phyloP scores from a whole-genome alignment of 2,888 invertebrate genomes.

The Xylota sylvarum region DNA sequence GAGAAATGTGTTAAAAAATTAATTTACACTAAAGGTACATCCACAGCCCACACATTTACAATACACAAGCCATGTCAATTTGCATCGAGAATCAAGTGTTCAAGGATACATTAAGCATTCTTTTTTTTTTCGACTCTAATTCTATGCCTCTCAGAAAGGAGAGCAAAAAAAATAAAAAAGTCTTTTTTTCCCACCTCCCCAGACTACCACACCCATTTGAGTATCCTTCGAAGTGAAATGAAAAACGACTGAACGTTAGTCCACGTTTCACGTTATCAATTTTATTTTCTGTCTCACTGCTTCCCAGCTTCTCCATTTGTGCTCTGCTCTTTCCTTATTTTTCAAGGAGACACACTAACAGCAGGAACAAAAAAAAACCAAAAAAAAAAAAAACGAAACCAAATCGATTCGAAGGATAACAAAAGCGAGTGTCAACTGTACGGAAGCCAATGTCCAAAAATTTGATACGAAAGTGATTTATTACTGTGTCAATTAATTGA shows the following conservation, averaged over 20 bases:
- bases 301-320: conserved; percentile 14
- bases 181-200: not conserved
- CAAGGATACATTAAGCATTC: conserved; percentile 44
- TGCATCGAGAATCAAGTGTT: conserved; percentile 48
- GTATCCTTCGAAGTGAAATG: conserved; percentile 47
- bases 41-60: not conserved
- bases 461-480: conserved; percentile 76
- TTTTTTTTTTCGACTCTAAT: not conserved
- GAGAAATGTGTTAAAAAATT: conserved; percentile 44
- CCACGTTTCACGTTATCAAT: conserved; percentile 70
- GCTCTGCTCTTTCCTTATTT: not conserved
- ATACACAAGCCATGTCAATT: conserved; percentile 43
- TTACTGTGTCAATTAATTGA: conserved; percentile 72
- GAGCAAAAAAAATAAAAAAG: conserved; percentile 17
- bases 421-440: conserved; percentile 70
- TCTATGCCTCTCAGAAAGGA: not conserved
- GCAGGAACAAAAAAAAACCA: not conserved
- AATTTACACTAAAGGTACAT: conserved; percentile 34
- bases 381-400: conserved; percentile 10
- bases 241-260: conserved; percentile 62
- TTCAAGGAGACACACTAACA: not conserved
- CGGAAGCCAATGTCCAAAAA: conserved; percentile 72
- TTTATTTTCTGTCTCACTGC: conserved; percentile 59
- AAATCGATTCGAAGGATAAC: conserved; percentile 71
- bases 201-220: not conserved